Evolutionary conservation across 2,797 vertebrate genomes (phyloP), one percentile per base, ranked within the genome.

Genomic region (Pipistrellus kuhlii): DNA sequence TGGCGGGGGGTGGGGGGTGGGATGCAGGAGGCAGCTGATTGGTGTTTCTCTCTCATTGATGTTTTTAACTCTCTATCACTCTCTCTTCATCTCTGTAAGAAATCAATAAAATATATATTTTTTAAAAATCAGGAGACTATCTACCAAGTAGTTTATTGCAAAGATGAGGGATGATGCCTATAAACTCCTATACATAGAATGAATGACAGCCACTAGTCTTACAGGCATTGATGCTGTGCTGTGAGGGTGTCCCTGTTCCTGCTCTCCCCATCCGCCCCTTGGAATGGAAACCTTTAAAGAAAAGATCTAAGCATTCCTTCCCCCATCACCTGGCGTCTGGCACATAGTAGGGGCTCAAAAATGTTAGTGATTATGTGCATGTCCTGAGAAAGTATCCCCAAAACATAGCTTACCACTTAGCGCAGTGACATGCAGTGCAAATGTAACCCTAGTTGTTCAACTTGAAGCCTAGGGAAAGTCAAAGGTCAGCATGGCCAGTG

Each of bases 401-500:
- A 96, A 91, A 27, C 57, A 77, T 4, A 87, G n/a, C 94, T 91
- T 76, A 73, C 72, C 71, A 72, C 77, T 76, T 27, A 80, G 71
- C 59, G 72, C 59, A 57, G 73, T 55, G 5, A 96, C 96, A 97
- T 86, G 21, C 44, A 92, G 0, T 91, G 96, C 64, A 95, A 95
- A 92, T 91, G 17, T 68, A 85, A 95, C 75, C 85, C 66, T 55
- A 30, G 69, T 73, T 96, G 85, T 94, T 92, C 92, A 44, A 97
- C 93, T 80, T 81, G 92, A 88, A 97, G 92, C 27, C 35, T 32
- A 89, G 85, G 96, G 59, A 72, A 89, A 94, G 93, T 88, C 73
- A 41, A 92, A 75, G 77, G 91, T 86, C 84, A 94, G 86, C 38
- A 97, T 55, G 96, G 95, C 85, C 85, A 82, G 27, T 88, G 91